Evolutionary conservation across 2,113 vertebrate species (phyloP).

Genomic region (Meles meles): DNA sequence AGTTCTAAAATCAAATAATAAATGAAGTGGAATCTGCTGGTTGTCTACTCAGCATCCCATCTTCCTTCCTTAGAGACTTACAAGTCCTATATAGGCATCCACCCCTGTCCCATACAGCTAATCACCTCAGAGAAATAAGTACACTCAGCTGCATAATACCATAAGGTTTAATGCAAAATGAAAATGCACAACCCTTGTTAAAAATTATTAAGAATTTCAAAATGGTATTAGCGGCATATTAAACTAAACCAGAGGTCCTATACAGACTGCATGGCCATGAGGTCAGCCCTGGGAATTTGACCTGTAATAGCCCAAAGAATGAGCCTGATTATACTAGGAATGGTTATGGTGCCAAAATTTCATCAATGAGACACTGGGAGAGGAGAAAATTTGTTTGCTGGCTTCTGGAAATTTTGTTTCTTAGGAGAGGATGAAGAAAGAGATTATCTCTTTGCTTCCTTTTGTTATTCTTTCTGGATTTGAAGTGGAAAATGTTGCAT

Average conservation of each 20-base stretch:
- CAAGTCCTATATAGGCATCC: background rate
- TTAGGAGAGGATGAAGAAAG: background rate
- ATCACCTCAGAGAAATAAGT: background rate
- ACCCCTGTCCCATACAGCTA: background rate
- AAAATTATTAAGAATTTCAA: background rate
- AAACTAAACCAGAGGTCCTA: background rate
- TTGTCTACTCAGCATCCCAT: fast-evolving
- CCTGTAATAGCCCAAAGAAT: background rate
- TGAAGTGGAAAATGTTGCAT: background rate
- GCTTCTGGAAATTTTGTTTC: background rate
- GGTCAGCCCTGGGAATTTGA: background rate
- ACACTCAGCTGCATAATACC: background rate
- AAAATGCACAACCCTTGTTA: background rate
- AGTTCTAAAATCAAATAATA: background rate
- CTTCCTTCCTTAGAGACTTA: background rate
- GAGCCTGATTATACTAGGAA: background rate
- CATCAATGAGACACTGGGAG: background rate
- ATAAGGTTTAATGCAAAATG: background rate
- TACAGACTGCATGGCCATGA: background rate
- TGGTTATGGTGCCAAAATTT: background rate
- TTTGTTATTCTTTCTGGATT: background rate
- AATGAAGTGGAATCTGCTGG: background rate
- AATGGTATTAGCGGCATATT: background rate
- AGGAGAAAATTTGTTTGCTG: background rate
- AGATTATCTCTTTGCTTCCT: background rate